A percentile compares a stretch with the other conserved stretches of the same genome.
These are phyloP conservation scores for Chromoteleia sp. DNA, from an alignment of 2,888 invertebrate species.

Conservation along the genomic window DNA sequence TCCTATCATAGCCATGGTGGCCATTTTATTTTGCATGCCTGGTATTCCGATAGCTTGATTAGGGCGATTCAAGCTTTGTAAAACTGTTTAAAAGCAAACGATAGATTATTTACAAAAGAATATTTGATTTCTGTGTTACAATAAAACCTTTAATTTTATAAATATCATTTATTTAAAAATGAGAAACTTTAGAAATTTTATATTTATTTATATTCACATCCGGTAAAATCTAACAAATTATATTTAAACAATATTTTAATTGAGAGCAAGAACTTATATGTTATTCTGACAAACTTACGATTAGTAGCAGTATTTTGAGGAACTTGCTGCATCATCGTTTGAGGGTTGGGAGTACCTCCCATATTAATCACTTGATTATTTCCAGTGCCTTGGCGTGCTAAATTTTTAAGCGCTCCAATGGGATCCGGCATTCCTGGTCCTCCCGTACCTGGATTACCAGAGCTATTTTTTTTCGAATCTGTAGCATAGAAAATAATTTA, in stretches of 20 bases:
- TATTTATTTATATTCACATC: too few species aligned
- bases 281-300: constrained; percentile 68
- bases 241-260: too few species aligned
- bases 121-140: too few species aligned
- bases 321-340: constrained; percentile 87
- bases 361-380: constrained; percentile 87
- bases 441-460: constrained; percentile 19
- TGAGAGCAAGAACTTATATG: constrained; percentile 72
- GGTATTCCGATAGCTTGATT: constrained; percentile 87
- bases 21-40: constrained; percentile 86
- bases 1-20: constrained; percentile 84
- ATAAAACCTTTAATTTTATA: too few species aligned
- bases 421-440: constrained; percentile 91
- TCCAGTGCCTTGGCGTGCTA: constrained; percentile 91
- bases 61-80: constrained; percentile 91
- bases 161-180: too few species aligned
- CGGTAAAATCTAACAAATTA: too few species aligned
- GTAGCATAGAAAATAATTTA: too few species aligned
- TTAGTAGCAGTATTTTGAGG: constrained; percentile 85
- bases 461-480: constrained; percentile 58
- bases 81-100: constrained; percentile 84
- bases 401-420: constrained; percentile 93
- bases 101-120: too few species aligned
- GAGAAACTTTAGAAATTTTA: too few species aligned
- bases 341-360: constrained; percentile 86